A percentile compares a stretch with the other conserved stretches of the same genome.
Evolutionary conservation across 2,797 vertebrate genomes (phyloP).

Genomic region (Enteromius afrohamiltoni): DNA sequence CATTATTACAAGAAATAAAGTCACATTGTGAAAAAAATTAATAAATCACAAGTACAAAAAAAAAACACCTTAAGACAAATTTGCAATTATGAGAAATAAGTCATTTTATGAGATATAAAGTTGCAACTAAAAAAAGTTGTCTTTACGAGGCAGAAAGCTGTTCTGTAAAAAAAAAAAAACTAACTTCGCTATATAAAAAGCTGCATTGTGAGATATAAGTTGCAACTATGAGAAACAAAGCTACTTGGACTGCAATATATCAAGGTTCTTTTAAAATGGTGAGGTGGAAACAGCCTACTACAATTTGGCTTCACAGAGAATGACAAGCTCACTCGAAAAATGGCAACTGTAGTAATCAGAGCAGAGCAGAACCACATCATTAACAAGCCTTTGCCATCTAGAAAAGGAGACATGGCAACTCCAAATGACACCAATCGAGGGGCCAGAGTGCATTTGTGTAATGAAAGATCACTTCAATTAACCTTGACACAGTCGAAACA

Average conservation of each 20-base stretch:
- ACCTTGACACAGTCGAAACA: conserved; percentile 19
- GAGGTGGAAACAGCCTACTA: neutral
- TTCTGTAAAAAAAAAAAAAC: too few relatives aligned
- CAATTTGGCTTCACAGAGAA: neutral
- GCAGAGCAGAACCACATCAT: neutral
- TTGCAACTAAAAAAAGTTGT: neutral
- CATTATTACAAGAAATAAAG: neutral
- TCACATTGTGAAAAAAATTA: neutral
- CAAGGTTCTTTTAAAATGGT: neutral
- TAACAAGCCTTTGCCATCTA: neutral
- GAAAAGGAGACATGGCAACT: neutral
- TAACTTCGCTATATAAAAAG: neutral
- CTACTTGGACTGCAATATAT: neutral
- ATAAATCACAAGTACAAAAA: neutral
- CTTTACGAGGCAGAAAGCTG: neutral
- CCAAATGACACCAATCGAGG: conserved; percentile 12
- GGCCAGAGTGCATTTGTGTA: neutral
- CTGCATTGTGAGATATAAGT: neutral
- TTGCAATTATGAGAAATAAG: neutral
- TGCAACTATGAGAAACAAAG: neutral
- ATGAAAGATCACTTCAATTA: conserved; percentile 19
- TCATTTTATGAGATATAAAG: neutral
- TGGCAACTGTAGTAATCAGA: neutral
- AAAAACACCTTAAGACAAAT: neutral
- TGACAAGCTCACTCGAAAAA: neutral